These are phyloP conservation scores for Escarpia spicata DNA, from an alignment of 2,888 invertebrate species.

Conservation along the genomic window DNA sequence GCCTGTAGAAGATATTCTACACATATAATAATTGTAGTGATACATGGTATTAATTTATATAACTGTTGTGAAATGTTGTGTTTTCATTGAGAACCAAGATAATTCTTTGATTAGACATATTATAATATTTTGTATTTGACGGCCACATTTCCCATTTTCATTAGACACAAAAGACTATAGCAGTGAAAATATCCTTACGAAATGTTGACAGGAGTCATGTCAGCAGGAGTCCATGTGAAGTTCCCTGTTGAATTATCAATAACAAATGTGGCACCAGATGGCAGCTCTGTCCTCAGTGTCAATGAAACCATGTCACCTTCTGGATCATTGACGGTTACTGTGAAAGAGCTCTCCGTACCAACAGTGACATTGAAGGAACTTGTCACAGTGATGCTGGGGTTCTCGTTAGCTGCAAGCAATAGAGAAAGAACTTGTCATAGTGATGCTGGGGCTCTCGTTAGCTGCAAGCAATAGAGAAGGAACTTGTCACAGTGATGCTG, in stretches of 20 bases:
- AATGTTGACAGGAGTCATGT: neutral
- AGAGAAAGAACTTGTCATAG: neutral
- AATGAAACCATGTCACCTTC: neutral
- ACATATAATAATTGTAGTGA: no score
- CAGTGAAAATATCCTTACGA: neutral
- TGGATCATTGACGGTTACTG: neutral
- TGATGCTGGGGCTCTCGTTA: neutral
- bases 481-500: neutral
- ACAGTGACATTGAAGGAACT: neutral
- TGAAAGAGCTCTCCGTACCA: neutral
- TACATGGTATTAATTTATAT: no score
- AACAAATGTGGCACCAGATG: neutral
- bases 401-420: neutral
- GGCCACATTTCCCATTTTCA: no score
- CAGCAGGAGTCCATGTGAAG: neutral
- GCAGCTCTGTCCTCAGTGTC: conserved; percentile 13
- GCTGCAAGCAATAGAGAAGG: neutral
- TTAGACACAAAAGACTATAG: no score
- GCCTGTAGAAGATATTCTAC: no score
- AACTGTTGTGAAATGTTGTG: no score
- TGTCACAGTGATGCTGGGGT: neutral
- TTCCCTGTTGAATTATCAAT: neutral
- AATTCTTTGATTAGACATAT: no score
- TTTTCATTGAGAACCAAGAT: no score
- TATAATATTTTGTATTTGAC: no score